Evolutionary conservation across 2,888 invertebrate genomes (phyloP), one percentile per base, ranked within the genome.

Genomic region (Fragum whitleyi): DNA sequence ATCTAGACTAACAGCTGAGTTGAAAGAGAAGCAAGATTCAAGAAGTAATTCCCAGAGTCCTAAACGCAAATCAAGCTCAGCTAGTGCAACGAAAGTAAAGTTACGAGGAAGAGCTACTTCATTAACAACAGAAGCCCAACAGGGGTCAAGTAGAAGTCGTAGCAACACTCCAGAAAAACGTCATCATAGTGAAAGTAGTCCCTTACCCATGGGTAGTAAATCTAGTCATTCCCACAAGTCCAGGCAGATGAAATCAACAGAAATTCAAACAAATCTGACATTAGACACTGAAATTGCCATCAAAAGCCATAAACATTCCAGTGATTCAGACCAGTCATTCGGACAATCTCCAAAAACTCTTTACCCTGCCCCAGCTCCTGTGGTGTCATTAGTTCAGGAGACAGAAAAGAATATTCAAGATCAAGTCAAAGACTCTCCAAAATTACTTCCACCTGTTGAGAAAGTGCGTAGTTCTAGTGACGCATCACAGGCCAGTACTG

Each of bases 291-390:
- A 57, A 32, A 67, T n/a, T 51, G 59, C 28, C 57, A 71, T 32
- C 28, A 39, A 47, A n/a, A 55, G n/a, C 26, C 23, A 26, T 23
- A 51, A 65, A 26, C 76, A 75, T 21, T 74, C 83, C n/a, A 47
- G 14, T 47, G 83, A 79, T 16, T 47, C 77, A 11, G 59, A 55
- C 39, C 47, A 57, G 9, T 69, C 78, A 61, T 81, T 81, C 7
- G 83, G 85, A 23, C 86, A 86, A 57, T 86, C 90, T 7, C 92
- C 93, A 6, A 92, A 92, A 73, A 88, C 91, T 19, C 79, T 92
- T n/a, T 83, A 86, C 53, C 91, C 91, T 42, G 90, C 92, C 14
- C 87, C 86, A 14, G 90, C 86, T 5, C 91, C 92, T 23, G 67
- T 91, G 1, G 74, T 90, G 51, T 92, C 92, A 5, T 88, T 93